phyloP scores from a whole-genome alignment of 2,888 invertebrate genomes.

The Watsonalla cultraria region DNA sequence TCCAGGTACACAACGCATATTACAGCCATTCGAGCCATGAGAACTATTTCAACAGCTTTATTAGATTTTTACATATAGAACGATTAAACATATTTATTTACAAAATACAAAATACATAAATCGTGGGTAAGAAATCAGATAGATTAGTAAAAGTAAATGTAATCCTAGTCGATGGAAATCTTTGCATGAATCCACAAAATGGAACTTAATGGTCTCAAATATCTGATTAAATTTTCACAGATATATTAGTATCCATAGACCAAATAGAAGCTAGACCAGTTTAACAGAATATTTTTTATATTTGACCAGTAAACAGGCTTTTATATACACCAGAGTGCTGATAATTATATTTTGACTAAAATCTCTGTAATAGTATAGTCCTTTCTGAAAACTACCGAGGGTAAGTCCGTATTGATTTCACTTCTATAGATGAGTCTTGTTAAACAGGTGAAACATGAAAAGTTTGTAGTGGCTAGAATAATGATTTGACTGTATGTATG shows the following conservation, averaged over 20 bases:
- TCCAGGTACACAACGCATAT: no score
- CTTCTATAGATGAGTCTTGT: neutral
- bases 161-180: neutral
- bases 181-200: conserved; percentile 8
- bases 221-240: conserved; percentile 24
- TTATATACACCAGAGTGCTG: conserved; percentile 32
- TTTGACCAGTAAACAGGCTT: conserved; percentile 36
- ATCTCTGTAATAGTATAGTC: conserved; percentile 26
- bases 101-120: no score
- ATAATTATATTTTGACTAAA: conserved; percentile 37
- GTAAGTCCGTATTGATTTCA: conserved; percentile 54
- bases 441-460: conserved; percentile 6
- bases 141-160: neutral
- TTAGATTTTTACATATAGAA: no score
- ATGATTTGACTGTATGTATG: neutral
- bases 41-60: no score
- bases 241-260: conserved; percentile 35
- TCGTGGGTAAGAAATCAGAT: no score
- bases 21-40: no score
- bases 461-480: conserved; percentile 1
- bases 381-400: conserved; percentile 24
- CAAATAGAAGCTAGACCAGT: conserved; percentile 51
- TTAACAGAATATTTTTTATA: conserved; percentile 34
- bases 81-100: no score
- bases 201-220: conserved; percentile 15